phyloP scores from a whole-genome alignment of 2,888 invertebrate species.

The Erynnis tages region DNA sequence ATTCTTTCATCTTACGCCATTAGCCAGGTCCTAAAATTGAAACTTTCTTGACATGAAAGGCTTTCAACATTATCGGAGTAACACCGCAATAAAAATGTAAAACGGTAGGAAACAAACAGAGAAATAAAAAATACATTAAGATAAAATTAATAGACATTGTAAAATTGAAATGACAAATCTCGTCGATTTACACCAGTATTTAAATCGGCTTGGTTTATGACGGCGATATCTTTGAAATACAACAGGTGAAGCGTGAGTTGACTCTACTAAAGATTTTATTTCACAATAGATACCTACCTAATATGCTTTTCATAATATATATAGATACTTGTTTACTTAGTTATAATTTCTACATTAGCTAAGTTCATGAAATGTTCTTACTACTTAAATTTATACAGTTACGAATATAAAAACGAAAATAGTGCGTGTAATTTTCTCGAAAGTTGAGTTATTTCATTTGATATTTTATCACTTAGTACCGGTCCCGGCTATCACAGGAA shows the following conservation, averaged over 20 bases:
- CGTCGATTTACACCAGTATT: constrained; percentile 38
- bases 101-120: constrained; percentile 58
- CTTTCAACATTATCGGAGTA: constrained; percentile 44
- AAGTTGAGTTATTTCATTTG: constrained; percentile 1
- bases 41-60: constrained; percentile 40
- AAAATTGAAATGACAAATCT: constrained; percentile 54
- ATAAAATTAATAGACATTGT: constrained; percentile 62
- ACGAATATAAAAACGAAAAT: too few species aligned
- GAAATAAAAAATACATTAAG: constrained; percentile 61
- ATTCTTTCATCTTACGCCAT: constrained; percentile 35
- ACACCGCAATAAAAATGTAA: constrained; percentile 55
- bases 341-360: too few species aligned
- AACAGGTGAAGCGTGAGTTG: constrained; percentile 35
- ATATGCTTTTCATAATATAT: too few species aligned
- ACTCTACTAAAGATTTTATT: constrained; percentile 1
- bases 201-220: constrained; percentile 45
- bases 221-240: constrained; percentile 44
- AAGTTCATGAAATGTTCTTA: too few species aligned
- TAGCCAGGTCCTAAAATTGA: constrained; percentile 45
- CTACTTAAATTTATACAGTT: too few species aligned
- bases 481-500: background rate
- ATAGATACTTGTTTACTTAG: too few species aligned
- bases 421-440: background rate
- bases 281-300: too few species aligned
- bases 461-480: background rate